These are phyloP conservation scores for Cheilosia pagana DNA, from an alignment of 2,888 invertebrate genomes.

Conservation along the genomic window DNA sequence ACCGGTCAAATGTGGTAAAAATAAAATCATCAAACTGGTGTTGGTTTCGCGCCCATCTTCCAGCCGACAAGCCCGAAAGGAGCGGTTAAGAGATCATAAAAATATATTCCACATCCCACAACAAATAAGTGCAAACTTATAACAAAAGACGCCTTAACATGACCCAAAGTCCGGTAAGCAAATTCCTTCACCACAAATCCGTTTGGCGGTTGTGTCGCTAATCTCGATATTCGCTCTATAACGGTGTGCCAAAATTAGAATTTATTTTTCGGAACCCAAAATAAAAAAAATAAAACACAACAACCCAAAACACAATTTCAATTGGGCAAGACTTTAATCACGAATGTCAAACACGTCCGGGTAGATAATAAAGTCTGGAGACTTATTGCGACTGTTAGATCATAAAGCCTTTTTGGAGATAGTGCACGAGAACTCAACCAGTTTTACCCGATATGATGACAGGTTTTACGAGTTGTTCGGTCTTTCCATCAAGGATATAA, in stretches of 20 bases:
- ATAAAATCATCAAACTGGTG: too few relatives aligned
- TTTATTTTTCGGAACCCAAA: neutral
- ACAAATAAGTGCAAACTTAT: neutral
- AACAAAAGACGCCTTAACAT: too few relatives aligned
- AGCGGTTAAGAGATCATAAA: conserved; percentile 23
- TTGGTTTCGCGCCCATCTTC: too few relatives aligned
- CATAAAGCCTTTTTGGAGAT: conserved; percentile 42
- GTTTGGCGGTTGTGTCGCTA: neutral
- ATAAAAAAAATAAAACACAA: neutral
- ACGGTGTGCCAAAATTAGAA: conserved; percentile 16
- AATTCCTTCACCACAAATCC: too few relatives aligned
- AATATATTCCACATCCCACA: conserved; percentile 9
- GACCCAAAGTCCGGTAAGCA: too few relatives aligned
- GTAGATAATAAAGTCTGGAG: conserved; percentile 22
- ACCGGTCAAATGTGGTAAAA: too few relatives aligned
- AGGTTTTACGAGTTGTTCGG: conserved; percentile 31
- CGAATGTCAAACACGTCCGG: conserved; percentile 49
- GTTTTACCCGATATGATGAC: conserved; percentile 18
- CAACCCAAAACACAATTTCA: conserved; percentile 15
- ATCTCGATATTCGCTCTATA: neutral
- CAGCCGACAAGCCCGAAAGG: neutral
- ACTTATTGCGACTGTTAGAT: conserved; percentile 38
- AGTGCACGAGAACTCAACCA: conserved; percentile 1
- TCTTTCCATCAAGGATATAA: conserved; percentile 8
- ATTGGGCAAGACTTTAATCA: conserved; percentile 19